Percentiles rank a stretch among this genome's conserved stretches.
These are phyloP conservation scores for Macropodus opercularis DNA, from an alignment of 2,797 vertebrate species.

Conservation along the genomic window DNA sequence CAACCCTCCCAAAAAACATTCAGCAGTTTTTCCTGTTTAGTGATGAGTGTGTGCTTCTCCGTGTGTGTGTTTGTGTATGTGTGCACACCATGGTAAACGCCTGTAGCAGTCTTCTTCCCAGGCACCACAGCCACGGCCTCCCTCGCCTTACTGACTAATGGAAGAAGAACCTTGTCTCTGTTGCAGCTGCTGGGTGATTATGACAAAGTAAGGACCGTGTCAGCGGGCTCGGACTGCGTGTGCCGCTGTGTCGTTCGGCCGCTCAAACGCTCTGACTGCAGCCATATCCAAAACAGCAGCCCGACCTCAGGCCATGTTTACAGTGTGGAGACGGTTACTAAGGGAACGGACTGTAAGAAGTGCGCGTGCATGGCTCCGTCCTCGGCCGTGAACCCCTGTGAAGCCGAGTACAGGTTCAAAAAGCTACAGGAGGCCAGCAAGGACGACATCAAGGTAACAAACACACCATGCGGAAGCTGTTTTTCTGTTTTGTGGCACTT, in stretches of 20 bases:
- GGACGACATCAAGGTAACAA: constrained; percentile 88
- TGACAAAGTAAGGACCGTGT: constrained; percentile 94
- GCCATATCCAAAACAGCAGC: constrained; percentile 77
- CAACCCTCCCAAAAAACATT: no score
- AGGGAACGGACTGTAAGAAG: constrained; percentile 89
- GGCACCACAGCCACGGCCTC: constrained; percentile 33
- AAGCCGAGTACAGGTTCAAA: constrained; percentile 91
- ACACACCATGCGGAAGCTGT: neutral
- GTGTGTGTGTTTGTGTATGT: constrained; percentile 18
- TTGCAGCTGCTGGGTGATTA: constrained; percentile 91
- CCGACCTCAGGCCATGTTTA: constrained; percentile 84
- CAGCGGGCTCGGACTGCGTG: constrained; percentile 90
- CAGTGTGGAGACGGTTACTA: constrained; percentile 91
- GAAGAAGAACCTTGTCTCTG: neutral
- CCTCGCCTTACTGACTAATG: neutral
- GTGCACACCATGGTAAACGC: constrained; percentile 20
- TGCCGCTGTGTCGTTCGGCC: constrained; percentile 93
- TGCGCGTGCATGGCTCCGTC: constrained; percentile 92
- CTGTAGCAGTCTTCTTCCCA: constrained; percentile 25
- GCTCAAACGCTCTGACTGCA: constrained; percentile 87
- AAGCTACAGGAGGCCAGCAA: constrained; percentile 89
- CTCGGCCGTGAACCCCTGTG: constrained; percentile 92
- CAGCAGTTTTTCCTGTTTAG: constrained; percentile 11
- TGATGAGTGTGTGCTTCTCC: constrained; percentile 5
- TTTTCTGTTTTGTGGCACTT: neutral